Percentiles rank a stretch among this genome's conserved stretches.
Conservation (phyloP, 2,113 vertebrate genomes). For the Callipepla californica region DNA sequence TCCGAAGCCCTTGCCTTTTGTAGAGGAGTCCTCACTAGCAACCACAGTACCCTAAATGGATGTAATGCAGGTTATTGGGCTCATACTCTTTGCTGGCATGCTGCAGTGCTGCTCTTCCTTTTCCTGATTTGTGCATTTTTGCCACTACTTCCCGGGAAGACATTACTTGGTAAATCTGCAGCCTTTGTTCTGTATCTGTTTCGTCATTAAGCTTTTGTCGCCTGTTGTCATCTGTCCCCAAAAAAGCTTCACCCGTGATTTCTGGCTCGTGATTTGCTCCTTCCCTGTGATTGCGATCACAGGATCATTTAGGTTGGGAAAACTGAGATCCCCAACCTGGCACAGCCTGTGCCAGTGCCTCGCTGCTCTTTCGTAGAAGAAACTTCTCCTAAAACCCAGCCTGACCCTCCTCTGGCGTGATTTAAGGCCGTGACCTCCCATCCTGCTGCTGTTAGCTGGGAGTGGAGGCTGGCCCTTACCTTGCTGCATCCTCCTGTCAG, state of each 20-base stretch:
- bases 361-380: too few species aligned
- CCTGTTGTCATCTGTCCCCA: neutral
- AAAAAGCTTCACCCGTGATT: neutral
- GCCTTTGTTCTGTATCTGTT: neutral
- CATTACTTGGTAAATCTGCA: rapidly evolving
- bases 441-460: too few species aligned
- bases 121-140: rapidly evolving
- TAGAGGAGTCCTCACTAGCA: neutral
- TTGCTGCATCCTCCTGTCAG: too few species aligned
- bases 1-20: rapidly evolving
- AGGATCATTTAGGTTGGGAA: too few species aligned
- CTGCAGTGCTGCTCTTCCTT: neutral
- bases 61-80: rapidly evolving
- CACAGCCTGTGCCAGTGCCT: too few species aligned
- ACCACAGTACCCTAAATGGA: rapidly evolving
- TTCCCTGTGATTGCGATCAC: neutral
- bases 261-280: rapidly evolving
- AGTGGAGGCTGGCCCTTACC: too few species aligned
- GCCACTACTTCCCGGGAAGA: neutral
- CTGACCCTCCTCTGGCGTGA: too few species aligned
- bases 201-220: neutral
- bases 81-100: rapidly evolving
- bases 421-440: too few species aligned
- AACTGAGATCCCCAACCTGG: too few species aligned
- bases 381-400: too few species aligned